phyloP scores from a whole-genome alignment of 53 echinoderm and acorn worm species.

The Crossaster papposus region DNA sequence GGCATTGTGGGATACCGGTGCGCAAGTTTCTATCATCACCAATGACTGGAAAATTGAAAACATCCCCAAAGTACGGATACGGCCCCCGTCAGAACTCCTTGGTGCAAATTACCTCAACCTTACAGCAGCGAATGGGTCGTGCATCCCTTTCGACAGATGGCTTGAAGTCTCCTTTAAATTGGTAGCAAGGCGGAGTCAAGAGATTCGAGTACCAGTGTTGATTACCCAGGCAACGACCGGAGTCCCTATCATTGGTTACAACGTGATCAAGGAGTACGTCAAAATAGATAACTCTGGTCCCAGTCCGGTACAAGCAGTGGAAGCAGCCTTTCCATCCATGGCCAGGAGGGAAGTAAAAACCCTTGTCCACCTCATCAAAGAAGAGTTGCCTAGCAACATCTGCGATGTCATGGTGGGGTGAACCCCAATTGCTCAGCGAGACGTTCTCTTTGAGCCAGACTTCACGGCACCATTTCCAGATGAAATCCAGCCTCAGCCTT shows the following conservation, averaged over 20 bases:
- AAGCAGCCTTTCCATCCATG: slow-evolving; percentile 11
- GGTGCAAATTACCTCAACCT: slow-evolving; percentile 21
- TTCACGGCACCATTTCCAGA: not conserved
- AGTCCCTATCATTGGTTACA: slow-evolving; percentile 72
- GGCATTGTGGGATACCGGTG: slow-evolving; percentile 57
- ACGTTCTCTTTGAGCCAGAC: slow-evolving; percentile 31
- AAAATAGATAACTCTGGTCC: not conserved
- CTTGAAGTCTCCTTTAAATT: not conserved
- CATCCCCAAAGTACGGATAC: not conserved
- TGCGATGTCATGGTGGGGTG: not conserved
- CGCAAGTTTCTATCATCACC: slow-evolving; percentile 44
- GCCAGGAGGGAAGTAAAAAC: not conserved
- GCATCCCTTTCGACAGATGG: slow-evolving; percentile 65
- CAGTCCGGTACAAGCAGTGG: not conserved
- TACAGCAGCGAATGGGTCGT: slow-evolving; percentile 38
- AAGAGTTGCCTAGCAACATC: not conserved
- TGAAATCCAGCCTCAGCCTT: not conserved
- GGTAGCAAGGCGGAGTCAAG: too few species aligned
- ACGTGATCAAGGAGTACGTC: slow-evolving; percentile 65
- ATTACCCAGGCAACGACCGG: not conserved
- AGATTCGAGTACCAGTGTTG: not conserved
- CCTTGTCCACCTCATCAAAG: not conserved
- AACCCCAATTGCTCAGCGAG: too few species aligned
- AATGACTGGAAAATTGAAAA: not conserved
- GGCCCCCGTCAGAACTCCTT: slow-evolving; percentile 1